Evolutionary conservation across 2,797 vertebrate species (phyloP), one percentile per base, ranked within the genome.

Genomic region (Benthosema pterotum): DNA sequence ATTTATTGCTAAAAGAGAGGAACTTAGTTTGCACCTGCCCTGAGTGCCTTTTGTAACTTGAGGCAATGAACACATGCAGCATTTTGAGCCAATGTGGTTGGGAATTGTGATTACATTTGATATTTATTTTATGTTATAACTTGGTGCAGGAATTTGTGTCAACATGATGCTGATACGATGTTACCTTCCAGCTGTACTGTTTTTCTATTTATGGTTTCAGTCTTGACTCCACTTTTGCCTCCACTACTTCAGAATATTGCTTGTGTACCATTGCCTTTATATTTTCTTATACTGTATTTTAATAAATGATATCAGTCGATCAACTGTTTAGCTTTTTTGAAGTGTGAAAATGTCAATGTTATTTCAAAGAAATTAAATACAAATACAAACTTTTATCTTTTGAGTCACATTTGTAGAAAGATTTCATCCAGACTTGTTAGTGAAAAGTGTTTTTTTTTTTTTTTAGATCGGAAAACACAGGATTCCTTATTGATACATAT

Each of bases 1-100:
- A 90, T 91, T 91, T 91, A 90, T 92, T 86, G 67, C 67, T 77
- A 63, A 67, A 72, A 52, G n/a, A 61, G 65, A 65, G 55, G 54
- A 76, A 64, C 67, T 65, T 76, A 72, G 73, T 68, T 69, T 85
- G 57, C 74, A 57, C 66, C 49, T 74, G 63, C 61, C 69, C 9
- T 19, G 78, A 80, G 86, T 91, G 86, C 84, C 80, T 91, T 87
- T 87, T 80, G 72, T 78, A 64, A 87, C 72, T 85, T 28, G 71
- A 64, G 58, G 74, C 66, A 67, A n/a, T 38, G 22, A 54, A 25
- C 50, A 46, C 42, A 3, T 9, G 42, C 51, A 53, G 53, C 42
- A 46, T 45, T 45, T 12, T 52, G 60, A 52, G 46, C 22, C 45
- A 28, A 42, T 50, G 15, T 38, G 50, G 13, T 38, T 11, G 16